phyloP scores from a whole-genome alignment of 2,888 invertebrate genomes.

The Sisyra terminalis region DNA sequence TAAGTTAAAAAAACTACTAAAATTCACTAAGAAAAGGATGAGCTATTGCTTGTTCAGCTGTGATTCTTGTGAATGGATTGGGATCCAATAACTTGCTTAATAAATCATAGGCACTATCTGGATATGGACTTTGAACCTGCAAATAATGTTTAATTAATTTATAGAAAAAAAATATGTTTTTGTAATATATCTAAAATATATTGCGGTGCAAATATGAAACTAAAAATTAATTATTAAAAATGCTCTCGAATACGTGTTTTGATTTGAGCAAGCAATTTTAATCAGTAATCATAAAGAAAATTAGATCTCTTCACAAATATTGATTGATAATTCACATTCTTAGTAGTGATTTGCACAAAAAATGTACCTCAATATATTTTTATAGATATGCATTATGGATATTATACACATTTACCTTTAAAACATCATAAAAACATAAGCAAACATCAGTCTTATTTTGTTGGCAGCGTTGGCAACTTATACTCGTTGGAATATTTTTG shows the following conservation, averaged over 20 bases:
- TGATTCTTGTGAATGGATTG: slow-evolving; percentile 56
- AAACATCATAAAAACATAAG: slow-evolving; percentile 1
- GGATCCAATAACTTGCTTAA: slow-evolving; percentile 54
- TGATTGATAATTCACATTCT: too few species aligned
- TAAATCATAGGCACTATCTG: slow-evolving; percentile 57
- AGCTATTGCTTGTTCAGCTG: slow-evolving; percentile 53
- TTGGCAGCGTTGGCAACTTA: slow-evolving; percentile 7
- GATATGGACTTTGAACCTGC: slow-evolving; percentile 30
- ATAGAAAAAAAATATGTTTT: neutral
- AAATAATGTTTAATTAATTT: slow-evolving; percentile 6
- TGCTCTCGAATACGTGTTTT: too few species aligned
- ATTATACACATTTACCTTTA: slow-evolving; percentile 1
- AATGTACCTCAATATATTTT: slow-evolving; percentile 1
- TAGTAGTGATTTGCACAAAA: too few species aligned
- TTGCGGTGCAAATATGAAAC: neutral
- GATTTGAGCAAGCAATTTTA: too few species aligned
- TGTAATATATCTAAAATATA: neutral
- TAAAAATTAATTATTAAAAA: too few species aligned
- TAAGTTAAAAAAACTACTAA: neutral
- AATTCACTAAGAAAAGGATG: slow-evolving; percentile 49
- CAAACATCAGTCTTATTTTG: neutral
- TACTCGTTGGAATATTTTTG: slow-evolving; percentile 5
- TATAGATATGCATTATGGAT: slow-evolving; percentile 5
- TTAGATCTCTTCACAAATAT: too few species aligned
- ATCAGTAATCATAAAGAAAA: too few species aligned